Percentiles rank a stretch among this genome's conserved stretches.
Conservation (phyloP, 2,113 vertebrate genomes). For the Aegotheles bennettii region DNA sequence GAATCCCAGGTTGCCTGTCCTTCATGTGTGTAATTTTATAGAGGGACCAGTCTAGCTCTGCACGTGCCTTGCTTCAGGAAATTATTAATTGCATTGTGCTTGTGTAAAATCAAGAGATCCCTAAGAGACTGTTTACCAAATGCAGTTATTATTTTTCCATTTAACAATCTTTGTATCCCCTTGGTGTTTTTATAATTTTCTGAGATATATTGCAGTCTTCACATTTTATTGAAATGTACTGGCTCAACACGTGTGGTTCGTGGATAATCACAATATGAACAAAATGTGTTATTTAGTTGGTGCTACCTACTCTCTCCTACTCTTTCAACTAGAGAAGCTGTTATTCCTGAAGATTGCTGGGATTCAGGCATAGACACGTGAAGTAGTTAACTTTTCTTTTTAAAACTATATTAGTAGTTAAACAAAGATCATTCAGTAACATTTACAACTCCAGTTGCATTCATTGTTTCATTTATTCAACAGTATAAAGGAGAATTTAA, state of each 20-base stretch:
- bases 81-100: background rate
- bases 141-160: background rate
- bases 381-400: background rate
- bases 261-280: background rate
- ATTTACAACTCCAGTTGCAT: background rate
- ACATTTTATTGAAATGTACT: background rate
- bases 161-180: background rate
- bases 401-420: background rate
- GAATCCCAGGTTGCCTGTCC: background rate
- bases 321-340: background rate
- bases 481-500: background rate
- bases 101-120: background rate
- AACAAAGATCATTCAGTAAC: background rate
- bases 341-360: background rate
- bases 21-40: background rate
- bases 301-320: background rate
- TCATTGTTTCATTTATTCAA: background rate
- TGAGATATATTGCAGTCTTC: background rate
- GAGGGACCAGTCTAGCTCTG: background rate
- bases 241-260: fast-evolving
- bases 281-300: background rate
- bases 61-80: background rate
- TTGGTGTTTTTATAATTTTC: background rate
- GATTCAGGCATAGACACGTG: background rate
- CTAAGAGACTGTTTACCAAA: background rate